Conservation (phyloP, 1,140 invertebrate species). For the Tetramorium simillimum region DNA sequence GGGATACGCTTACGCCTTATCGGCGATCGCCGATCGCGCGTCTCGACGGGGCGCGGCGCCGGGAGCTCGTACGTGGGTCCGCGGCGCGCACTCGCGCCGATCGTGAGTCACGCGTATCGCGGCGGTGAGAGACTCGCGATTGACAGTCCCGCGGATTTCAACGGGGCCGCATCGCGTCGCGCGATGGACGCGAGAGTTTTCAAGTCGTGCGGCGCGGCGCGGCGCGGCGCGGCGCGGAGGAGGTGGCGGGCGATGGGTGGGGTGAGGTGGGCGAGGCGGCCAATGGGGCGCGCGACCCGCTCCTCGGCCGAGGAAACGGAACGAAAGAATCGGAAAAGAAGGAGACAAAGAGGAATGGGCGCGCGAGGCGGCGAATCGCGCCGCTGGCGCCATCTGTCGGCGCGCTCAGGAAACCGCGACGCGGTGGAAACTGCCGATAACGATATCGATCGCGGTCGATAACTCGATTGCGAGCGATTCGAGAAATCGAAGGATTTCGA, state of each 20-base stretch:
- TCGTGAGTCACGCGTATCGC: background rate
- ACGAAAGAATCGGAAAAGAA: background rate
- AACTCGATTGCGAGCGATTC: background rate
- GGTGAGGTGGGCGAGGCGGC: background rate
- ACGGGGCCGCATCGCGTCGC: background rate
- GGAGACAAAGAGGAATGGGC: slow-evolving; percentile 6
- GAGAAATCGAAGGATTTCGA: background rate
- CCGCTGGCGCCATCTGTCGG: background rate
- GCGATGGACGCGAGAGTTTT: slow-evolving; percentile 30
- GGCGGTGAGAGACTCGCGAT: background rate
- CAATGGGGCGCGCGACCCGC: background rate
- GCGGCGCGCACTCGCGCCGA: background rate
- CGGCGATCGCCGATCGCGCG: background rate
- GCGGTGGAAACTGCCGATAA: background rate
- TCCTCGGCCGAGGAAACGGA: background rate
- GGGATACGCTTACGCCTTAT: background rate
- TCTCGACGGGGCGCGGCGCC: background rate
- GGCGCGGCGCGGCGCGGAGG: background rate
- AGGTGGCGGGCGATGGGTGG: background rate
- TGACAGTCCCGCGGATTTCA: slow-evolving; percentile 20
- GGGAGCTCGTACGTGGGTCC: background rate
- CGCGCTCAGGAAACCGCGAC: background rate
- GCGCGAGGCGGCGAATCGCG: background rate
- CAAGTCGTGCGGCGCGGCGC: slow-evolving; percentile 14
- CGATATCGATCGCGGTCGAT: background rate